Percentiles rank a stretch among this genome's conserved stretches.
Conservation (phyloP, 2,888 invertebrate genomes). For the Tridacna gigas region DNA sequence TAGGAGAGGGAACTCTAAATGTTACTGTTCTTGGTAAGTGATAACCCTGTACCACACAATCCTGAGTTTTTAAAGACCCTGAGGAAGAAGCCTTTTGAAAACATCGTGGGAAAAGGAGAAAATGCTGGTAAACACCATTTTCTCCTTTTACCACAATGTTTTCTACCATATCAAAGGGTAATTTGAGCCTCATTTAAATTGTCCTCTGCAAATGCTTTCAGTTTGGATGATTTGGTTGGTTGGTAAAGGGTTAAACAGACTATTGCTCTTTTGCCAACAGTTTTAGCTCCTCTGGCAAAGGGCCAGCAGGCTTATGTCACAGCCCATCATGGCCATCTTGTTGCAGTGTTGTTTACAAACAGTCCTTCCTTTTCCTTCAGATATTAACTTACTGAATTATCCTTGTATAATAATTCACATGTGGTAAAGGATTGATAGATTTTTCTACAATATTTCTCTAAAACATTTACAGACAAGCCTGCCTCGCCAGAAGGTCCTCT, state of each 20-base stretch:
- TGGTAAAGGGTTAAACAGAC: too few species aligned
- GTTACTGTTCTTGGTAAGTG: constrained; percentile 92
- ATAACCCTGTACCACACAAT: neutral
- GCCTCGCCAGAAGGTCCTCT: constrained; percentile 94
- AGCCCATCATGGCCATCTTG: too few species aligned
- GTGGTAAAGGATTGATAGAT: too few species aligned
- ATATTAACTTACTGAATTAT: too few species aligned
- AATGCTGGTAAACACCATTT: neutral
- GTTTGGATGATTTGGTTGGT: too few species aligned
- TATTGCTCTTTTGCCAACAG: too few species aligned
- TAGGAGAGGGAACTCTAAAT: constrained; percentile 97
- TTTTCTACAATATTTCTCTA: neutral
- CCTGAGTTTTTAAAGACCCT: neutral
- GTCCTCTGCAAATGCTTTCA: too few species aligned
- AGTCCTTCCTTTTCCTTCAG: too few species aligned
- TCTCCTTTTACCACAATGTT: neutral
- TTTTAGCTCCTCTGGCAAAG: too few species aligned
- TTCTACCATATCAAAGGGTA: neutral
- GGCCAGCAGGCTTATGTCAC: too few species aligned
- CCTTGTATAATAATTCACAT: too few species aligned
- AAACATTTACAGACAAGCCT: constrained; percentile 86
- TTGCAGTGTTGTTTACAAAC: too few species aligned
- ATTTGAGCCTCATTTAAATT: neutral
- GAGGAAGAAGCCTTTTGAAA: neutral
- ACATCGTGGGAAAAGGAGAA: neutral